Conservation (phyloP, 2,797 vertebrate genomes). For the Lagocephalus sceleratus region DNA sequence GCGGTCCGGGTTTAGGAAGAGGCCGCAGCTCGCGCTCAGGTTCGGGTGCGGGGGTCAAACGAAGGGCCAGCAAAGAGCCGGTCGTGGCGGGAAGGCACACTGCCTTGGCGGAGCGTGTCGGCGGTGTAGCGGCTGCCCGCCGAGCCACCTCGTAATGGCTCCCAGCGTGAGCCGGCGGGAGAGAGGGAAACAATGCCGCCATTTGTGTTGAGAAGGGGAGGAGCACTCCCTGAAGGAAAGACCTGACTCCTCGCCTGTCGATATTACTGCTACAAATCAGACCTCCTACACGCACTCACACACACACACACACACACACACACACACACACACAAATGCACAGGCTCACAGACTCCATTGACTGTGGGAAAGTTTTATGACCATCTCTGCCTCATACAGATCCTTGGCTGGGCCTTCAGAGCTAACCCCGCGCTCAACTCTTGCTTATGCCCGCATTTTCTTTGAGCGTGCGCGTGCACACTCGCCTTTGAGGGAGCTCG, state of each 20-base stretch:
- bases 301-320: conserved; percentile 47
- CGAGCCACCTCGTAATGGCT: not conserved
- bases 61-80: too few species aligned
- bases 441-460: conserved; percentile 20
- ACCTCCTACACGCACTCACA: conserved; percentile 60
- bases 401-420: conserved; percentile 34
- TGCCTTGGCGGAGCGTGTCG: not conserved
- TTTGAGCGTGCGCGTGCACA: conserved; percentile 4
- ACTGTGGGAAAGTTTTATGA: conserved; percentile 63
- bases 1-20: too few species aligned
- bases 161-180: too few species aligned
- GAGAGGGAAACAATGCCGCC: too few species aligned
- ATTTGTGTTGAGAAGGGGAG: conserved; percentile 19
- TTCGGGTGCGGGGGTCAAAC: too few species aligned
- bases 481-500: conserved; percentile 9
- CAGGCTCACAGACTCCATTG: conserved; percentile 40
- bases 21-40: too few species aligned
- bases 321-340: conserved; percentile 26
- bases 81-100: not conserved
- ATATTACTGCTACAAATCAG: conserved; percentile 77
- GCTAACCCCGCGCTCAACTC: conserved; percentile 21
- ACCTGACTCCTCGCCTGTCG: conserved; percentile 64
- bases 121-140: not conserved
- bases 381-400: conserved; percentile 43
- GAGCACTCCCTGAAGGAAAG: conserved; percentile 64